A percentile compares a stretch with the other conserved stretches of the same genome.
phyloP scores from a whole-genome alignment of 1,140 invertebrate species.

The Ganaspis sp. region DNA sequence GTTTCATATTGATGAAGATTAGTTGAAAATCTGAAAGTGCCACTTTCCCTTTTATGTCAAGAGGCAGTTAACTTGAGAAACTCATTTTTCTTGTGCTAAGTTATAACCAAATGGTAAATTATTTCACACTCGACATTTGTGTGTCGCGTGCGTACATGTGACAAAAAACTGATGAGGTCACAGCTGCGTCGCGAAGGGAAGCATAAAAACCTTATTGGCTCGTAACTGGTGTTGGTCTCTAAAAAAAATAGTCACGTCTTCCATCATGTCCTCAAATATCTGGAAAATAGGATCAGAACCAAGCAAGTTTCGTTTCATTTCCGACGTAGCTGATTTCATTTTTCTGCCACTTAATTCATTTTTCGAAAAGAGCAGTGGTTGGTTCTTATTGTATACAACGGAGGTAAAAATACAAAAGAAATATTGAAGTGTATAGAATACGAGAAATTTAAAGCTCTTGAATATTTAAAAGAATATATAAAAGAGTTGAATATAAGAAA shows the following conservation, averaged over 20 bases:
- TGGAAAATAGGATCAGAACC: neutral
- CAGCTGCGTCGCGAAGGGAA: conserved; percentile 41
- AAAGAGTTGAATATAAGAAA: too few species aligned
- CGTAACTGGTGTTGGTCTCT: conserved; percentile 46
- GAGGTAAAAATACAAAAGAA: too few species aligned
- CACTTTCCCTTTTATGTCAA: conserved; percentile 13
- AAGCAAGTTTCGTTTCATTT: neutral
- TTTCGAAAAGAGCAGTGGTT: neutral
- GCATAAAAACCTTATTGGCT: conserved; percentile 58
- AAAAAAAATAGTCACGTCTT: conserved; percentile 19
- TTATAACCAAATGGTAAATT: conserved; percentile 21
- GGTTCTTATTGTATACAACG: too few species aligned
- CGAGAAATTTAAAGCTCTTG: too few species aligned
- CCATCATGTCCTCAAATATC: conserved; percentile 16
- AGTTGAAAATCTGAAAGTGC: conserved; percentile 21
- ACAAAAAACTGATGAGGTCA: conserved; percentile 43
- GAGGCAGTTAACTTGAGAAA: neutral
- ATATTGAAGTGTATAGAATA: too few species aligned
- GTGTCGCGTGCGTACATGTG: neutral
- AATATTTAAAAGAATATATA: too few species aligned
- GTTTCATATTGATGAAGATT: conserved; percentile 26
- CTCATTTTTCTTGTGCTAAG: conserved; percentile 23
- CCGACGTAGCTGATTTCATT: neutral
- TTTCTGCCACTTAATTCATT: neutral
- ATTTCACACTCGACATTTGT: neutral